Evolutionary conservation across 2,888 invertebrate species (phyloP), one percentile per base, ranked within the genome.

Genomic region (Eretmocerus hayati): DNA sequence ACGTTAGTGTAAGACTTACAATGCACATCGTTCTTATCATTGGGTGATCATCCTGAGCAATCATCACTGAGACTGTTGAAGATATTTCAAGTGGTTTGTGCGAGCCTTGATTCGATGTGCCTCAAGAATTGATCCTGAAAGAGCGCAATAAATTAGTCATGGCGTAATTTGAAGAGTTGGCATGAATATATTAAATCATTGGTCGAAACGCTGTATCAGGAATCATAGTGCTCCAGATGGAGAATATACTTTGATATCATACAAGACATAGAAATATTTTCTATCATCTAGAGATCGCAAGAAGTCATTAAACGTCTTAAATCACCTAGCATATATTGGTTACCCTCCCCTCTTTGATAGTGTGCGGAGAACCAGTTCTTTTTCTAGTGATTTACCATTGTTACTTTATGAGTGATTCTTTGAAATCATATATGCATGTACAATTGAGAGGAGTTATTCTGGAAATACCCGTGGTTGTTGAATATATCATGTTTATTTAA

Each of bases 201-300:
- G 65, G 65, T n/a, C n/a, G n/a, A n/a, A n/a, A n/a, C n/a, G n/a
- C n/a, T n/a, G n/a, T 63, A 62, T 59, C 56, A 60, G 49, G 53
- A 53, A 33, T 32, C 36, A 38, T 42, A 35, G 42, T 23, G 21
- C 33, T 13, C 42, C 56, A 61, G 60, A 55, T 61, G 60, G 52
- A 52, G 54, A 56, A 60, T 65, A 63, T 66, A 63, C 64, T 65
- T 61, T 62, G 65, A 61, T 52, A 59, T 55, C 53, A 57, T 52
- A 56, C 53, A 37, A 48, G 42, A 35, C 23, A 56, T 50, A 46
- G 42, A 50, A 53, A 54, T 42, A 55, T 44, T 57, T 48, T 42
- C n/a, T n/a, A n/a, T n/a, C 43, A 53, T 44, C 49, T 50, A 64
- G 58, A 38, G 56, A 54, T 21, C 49, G 54, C 60, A 63, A 58